phyloP scores from a whole-genome alignment of 2,797 vertebrate species.

The Mus minutoides region DNA sequence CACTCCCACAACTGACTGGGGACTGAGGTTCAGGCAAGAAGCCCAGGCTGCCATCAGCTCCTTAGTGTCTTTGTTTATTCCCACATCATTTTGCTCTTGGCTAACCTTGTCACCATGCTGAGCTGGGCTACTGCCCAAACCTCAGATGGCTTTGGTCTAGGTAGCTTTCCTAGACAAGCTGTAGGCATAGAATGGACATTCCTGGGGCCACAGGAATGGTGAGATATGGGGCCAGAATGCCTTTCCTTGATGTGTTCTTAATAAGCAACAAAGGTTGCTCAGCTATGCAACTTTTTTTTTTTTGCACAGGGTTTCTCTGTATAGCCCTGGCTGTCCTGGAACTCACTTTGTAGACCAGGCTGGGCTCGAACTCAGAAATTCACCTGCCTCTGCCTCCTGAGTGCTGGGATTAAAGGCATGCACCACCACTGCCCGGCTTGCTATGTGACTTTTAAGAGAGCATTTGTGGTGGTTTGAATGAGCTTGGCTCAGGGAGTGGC shows the following conservation, averaged over 20 bases:
- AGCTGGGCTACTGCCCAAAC: background rate
- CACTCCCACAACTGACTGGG: background rate
- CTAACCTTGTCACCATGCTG: background rate
- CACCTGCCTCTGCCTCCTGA: too few species aligned
- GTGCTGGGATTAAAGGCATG: too few species aligned
- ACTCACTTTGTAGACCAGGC: too few species aligned
- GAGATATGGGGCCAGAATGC: background rate
- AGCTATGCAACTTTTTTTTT: background rate
- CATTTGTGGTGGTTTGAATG: background rate
- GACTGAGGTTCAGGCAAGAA: background rate
- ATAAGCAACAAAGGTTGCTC: background rate
- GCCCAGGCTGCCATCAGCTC: rapidly evolving
- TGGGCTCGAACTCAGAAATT: too few species aligned
- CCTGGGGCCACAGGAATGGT: background rate
- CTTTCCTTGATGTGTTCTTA: background rate
- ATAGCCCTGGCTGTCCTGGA: too few species aligned
- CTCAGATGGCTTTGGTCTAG: slow-evolving; percentile 26
- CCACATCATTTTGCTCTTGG: background rate
- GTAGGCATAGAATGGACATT: background rate
- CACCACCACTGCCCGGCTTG: background rate
- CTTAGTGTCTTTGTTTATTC: background rate
- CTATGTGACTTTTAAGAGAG: background rate
- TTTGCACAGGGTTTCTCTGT: too few species aligned
- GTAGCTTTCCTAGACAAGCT: slow-evolving; percentile 40
- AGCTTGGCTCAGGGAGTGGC: too few species aligned